A percentile compares a stretch with the other conserved stretches of the same genome.
Conservation (phyloP, 2,113 vertebrate species). For the Triplophysa dalaica region DNA sequence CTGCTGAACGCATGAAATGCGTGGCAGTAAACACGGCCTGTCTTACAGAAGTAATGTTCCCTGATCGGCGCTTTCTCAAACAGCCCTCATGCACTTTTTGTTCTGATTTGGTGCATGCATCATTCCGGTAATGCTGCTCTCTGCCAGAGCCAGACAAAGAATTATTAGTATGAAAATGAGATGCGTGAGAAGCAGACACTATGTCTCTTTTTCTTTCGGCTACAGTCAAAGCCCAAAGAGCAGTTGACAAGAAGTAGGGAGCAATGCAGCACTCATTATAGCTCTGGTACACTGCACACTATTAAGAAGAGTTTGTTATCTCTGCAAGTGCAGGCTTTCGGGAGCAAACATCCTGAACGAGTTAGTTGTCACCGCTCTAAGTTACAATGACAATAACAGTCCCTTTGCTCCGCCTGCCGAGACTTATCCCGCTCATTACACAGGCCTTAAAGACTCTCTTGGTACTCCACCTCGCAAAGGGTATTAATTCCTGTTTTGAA, state of each 20-base stretch:
- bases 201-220: constrained; percentile 36
- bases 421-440: constrained; percentile 55
- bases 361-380: constrained; percentile 46
- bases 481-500: constrained; percentile 44
- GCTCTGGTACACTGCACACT: constrained; percentile 38
- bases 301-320: constrained; percentile 53
- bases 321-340: constrained; percentile 40
- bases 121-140: constrained; percentile 45
- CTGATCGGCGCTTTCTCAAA: constrained; percentile 35
- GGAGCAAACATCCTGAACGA: constrained; percentile 43
- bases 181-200: constrained; percentile 41
- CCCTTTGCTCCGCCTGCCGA: constrained; percentile 50
- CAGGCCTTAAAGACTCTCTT: constrained; percentile 53
- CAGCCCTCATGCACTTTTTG: constrained; percentile 23
- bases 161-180: constrained; percentile 53
- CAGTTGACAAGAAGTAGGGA: constrained; percentile 44
- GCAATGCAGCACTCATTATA: constrained; percentile 48
- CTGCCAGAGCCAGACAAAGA: constrained; percentile 44
- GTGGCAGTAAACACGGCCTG: constrained; percentile 47
- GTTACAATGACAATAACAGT: constrained; percentile 53
- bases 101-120: constrained; percentile 37
- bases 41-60: constrained; percentile 47
- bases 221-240: constrained; percentile 44
- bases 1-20: constrained; percentile 49
- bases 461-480: constrained; percentile 41